Percentiles rank a stretch among this genome's conserved stretches.
phyloP scores from a whole-genome alignment of 2,888 invertebrate species.

The Alitta virens region DNA sequence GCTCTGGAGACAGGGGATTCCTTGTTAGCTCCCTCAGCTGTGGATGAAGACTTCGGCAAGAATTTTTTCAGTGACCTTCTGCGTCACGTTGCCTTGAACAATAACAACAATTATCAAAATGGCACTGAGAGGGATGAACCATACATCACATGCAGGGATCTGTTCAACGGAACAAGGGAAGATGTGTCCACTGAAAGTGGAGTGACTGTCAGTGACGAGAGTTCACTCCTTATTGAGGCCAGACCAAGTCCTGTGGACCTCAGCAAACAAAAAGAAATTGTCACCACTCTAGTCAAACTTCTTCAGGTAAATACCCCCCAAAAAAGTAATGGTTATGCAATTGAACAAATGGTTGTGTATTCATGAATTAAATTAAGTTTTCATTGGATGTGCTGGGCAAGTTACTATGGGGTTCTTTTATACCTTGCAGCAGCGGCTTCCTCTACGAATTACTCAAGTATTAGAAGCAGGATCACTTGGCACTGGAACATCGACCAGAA shows the following conservation, averaged over 20 bases:
- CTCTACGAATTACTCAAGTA: constrained; percentile 29
- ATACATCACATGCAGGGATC: constrained; percentile 21
- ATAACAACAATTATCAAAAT: background rate
- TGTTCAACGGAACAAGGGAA: constrained; percentile 22
- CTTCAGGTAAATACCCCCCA: constrained; percentile 25
- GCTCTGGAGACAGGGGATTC: constrained; percentile 19
- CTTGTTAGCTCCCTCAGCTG: constrained; percentile 3
- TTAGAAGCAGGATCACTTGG: constrained; percentile 31
- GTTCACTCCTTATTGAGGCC: constrained; percentile 20
- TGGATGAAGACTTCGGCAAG: constrained; percentile 22
- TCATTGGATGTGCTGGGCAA: no score
- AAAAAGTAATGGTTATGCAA: no score
- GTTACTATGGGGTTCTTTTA: no score
- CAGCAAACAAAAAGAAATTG: constrained; percentile 26
- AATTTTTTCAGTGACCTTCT: constrained; percentile 27
- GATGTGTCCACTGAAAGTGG: constrained; percentile 30
- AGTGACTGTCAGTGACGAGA: constrained; percentile 25
- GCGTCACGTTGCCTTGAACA: constrained; percentile 18
- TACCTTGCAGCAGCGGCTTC: constrained; percentile 15
- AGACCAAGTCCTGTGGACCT: constrained; percentile 25
- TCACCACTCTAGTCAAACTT: constrained; percentile 25
- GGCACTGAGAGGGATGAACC: constrained; percentile 3
- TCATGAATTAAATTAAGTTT: background rate
- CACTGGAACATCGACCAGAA: constrained; percentile 26
- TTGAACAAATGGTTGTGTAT: background rate